phyloP scores from a whole-genome alignment of 2,888 invertebrate species.

The Melanchra persicariae region DNA sequence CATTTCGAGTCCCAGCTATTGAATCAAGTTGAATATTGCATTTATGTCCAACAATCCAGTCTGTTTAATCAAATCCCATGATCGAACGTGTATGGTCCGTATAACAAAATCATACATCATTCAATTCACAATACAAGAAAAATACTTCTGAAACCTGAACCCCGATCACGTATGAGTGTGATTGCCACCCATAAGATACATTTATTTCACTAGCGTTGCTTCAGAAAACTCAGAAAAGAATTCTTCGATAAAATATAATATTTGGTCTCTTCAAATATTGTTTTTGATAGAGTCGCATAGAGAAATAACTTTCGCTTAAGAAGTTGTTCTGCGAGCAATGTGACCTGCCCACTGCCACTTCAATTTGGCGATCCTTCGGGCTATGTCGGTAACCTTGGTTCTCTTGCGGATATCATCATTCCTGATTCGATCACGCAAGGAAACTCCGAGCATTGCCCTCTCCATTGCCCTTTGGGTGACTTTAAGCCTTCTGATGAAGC shows the following conservation, averaged over 20 bases:
- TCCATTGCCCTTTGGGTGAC: too few relatives aligned
- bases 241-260: slow-evolving; percentile 20
- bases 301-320: background rate
- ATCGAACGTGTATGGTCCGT: too few relatives aligned
- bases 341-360: too few relatives aligned
- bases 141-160: slow-evolving; percentile 18
- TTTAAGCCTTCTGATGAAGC: too few relatives aligned
- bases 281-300: background rate
- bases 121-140: slow-evolving; percentile 30
- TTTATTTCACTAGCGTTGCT: slow-evolving; percentile 49
- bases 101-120: slow-evolving; percentile 10
- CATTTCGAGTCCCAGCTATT: background rate
- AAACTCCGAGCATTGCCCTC: too few relatives aligned
- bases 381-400: too few relatives aligned
- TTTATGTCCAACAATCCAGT: background rate
- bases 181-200: slow-evolving; percentile 34
- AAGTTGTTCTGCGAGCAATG: background rate
- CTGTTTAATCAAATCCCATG: too few relatives aligned
- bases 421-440: too few relatives aligned
- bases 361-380: too few relatives aligned
- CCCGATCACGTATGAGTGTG: slow-evolving; percentile 49
- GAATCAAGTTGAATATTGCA: background rate
- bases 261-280: slow-evolving; percentile 28
- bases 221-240: background rate
- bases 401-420: too few relatives aligned